A percentile compares a stretch with the other conserved stretches of the same genome.
Conservation (phyloP, 2,113 vertebrate genomes). For the Platichthys flesus region DNA sequence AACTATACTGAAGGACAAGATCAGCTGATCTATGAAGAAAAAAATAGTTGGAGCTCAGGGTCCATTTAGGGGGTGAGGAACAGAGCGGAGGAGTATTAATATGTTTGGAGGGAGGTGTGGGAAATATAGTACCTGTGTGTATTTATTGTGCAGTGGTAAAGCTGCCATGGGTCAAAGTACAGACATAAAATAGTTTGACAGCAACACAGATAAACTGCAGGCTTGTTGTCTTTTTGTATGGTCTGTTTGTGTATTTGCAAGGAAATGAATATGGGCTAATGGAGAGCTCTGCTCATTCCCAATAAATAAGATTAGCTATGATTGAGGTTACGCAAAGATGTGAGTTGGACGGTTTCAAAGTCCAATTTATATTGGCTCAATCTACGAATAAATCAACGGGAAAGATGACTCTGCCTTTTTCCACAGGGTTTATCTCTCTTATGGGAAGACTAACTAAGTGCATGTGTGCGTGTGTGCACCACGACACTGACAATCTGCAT, state of each 20-base stretch:
- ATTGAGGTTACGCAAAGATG: too few relatives aligned
- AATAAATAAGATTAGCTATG: too few relatives aligned
- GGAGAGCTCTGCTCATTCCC: neutral
- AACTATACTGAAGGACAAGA: neutral
- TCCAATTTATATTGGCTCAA: too few relatives aligned
- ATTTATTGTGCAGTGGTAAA: constrained; percentile 50
- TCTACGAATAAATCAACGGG: too few relatives aligned
- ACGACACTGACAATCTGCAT: constrained; percentile 64
- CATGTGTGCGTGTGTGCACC: constrained; percentile 36
- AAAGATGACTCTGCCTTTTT: too few relatives aligned
- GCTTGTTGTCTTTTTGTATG: neutral
- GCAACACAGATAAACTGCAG: constrained; percentile 33
- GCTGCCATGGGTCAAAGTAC: constrained; percentile 53
- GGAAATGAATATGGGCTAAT: constrained; percentile 34
- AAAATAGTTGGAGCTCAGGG: neutral
- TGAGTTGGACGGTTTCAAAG: too few relatives aligned
- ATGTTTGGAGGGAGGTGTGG: neutral
- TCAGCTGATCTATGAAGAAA: neutral
- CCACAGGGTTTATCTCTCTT: neutral
- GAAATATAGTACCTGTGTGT: neutral
- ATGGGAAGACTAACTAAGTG: constrained; percentile 45
- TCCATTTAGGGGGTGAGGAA: neutral
- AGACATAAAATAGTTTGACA: constrained; percentile 38
- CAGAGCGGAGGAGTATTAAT: neutral
- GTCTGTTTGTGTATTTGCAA: constrained; percentile 37